Evolutionary conservation across 1,140 invertebrate genomes (phyloP).

Genomic region (Triops cancriformis): DNA sequence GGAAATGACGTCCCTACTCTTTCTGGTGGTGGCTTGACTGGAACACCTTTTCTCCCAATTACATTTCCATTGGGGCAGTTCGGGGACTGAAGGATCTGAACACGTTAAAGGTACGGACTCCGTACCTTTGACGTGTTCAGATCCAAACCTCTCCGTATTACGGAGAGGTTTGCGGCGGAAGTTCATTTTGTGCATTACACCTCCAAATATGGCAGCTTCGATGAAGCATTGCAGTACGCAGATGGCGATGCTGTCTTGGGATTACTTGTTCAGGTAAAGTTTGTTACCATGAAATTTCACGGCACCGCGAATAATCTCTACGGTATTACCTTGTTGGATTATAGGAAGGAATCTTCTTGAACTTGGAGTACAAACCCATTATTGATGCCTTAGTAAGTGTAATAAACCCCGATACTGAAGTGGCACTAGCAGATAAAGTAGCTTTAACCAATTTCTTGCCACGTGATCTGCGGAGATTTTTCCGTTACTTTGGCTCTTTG

Average conservation of each 20-base stretch:
- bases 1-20: too few relatives aligned
- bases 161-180: conserved; percentile 42
- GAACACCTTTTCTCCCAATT: conserved; percentile 66
- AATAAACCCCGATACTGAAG: conserved; percentile 39
- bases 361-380: conserved; percentile 44
- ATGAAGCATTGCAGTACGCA: conserved; percentile 38
- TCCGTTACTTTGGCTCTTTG: conserved; percentile 58
- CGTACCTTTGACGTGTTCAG: too few relatives aligned
- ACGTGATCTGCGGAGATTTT: conserved; percentile 51
- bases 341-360: conserved; percentile 46
- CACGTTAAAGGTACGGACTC: conserved; percentile 76
- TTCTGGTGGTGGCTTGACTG: conserved; percentile 54
- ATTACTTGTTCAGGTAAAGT: conserved; percentile 42
- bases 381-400: conserved; percentile 44
- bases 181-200: conserved; percentile 47
- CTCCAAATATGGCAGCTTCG: conserved; percentile 38
- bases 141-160: too few relatives aligned
- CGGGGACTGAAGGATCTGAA: conserved; percentile 73
- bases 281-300: conserved; percentile 11
- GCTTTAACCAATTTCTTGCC: conserved; percentile 45
- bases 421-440: conserved; percentile 42
- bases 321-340: conserved; percentile 27
- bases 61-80: conserved; percentile 79
- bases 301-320: not conserved
- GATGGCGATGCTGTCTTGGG: conserved; percentile 46